Evolutionary conservation across 2,888 invertebrate species (phyloP).

Genomic region (Mamestra brassicae): DNA sequence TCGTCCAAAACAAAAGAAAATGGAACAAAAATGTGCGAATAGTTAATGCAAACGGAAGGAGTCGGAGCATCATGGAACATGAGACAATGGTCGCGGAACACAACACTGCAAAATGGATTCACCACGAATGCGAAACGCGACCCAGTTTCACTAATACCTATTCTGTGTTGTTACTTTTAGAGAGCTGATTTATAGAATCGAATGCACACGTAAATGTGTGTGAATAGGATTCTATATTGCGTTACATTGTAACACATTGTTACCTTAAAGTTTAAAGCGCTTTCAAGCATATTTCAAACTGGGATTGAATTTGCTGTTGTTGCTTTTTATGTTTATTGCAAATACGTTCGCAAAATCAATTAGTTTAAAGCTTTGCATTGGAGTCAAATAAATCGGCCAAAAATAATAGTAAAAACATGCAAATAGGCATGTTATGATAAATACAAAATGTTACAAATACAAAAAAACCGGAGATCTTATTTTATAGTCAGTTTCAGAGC

Average conservation of each 20-base stretch:
- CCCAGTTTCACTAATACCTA: slow-evolving; percentile 77
- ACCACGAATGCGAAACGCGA: slow-evolving; percentile 77
- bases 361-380: background rate
- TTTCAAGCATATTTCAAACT: slow-evolving; percentile 29
- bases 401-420: background rate
- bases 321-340: slow-evolving; percentile 26
- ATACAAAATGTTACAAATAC: background rate
- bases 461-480: background rate
- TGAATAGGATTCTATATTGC: slow-evolving; percentile 38
- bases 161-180: slow-evolving; percentile 64
- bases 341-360: slow-evolving; percentile 12
- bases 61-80: slow-evolving; percentile 69
- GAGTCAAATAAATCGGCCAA: background rate
- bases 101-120: slow-evolving; percentile 78
- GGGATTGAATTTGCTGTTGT: slow-evolving; percentile 20
- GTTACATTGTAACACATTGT: slow-evolving; percentile 38
- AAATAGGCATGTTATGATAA: background rate
- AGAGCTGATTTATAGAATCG: slow-evolving; percentile 66
- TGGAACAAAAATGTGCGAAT: slow-evolving; percentile 62
- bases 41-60: slow-evolving; percentile 75
- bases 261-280: slow-evolving; percentile 26
- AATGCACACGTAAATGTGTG: slow-evolving; percentile 52
- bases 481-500: background rate
- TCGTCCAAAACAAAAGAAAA: slow-evolving; percentile 59
- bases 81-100: slow-evolving; percentile 71